Evolutionary conservation across 2,113 vertebrate genomes (phyloP).

Genomic region (Tupaia tana): DNA sequence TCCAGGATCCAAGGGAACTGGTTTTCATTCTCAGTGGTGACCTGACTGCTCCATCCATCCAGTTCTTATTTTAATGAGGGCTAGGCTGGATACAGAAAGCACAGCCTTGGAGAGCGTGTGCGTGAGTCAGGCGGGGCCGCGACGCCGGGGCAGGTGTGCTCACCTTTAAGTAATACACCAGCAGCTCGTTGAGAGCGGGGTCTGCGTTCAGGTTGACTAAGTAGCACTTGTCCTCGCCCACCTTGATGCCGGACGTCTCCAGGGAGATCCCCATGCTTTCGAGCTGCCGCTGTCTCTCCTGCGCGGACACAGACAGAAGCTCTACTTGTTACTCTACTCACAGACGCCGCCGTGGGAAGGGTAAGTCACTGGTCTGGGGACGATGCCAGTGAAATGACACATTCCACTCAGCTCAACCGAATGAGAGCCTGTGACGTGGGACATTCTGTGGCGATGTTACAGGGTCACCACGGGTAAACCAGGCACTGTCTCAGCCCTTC

Average conservation of each 20-base stretch:
- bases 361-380: constrained; percentile 68
- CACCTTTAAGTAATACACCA: constrained; percentile 99
- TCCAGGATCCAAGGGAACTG: not conserved
- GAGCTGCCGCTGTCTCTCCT: constrained; percentile 98
- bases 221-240: constrained; percentile 98
- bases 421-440: not conserved
- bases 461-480: not conserved
- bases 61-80: not conserved
- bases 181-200: constrained; percentile 96
- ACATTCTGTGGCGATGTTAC: not conserved
- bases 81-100: not conserved
- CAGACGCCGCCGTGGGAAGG: constrained; percentile 54
- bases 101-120: not conserved
- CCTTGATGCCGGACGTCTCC: constrained; percentile 98
- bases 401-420: not conserved
- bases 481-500: not conserved
- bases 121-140: not conserved
- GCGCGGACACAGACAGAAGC: constrained; percentile 53
- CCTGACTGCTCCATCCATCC: too few relatives aligned
- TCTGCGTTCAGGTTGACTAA: constrained; percentile 98
- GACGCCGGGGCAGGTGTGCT: too few relatives aligned
- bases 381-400: constrained; percentile 59
- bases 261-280: constrained; percentile 99
- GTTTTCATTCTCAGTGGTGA: not conserved
- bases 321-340: constrained; percentile 1